phyloP scores from a whole-genome alignment of 2,113 vertebrate genomes.

The Geococcyx californianus region DNA sequence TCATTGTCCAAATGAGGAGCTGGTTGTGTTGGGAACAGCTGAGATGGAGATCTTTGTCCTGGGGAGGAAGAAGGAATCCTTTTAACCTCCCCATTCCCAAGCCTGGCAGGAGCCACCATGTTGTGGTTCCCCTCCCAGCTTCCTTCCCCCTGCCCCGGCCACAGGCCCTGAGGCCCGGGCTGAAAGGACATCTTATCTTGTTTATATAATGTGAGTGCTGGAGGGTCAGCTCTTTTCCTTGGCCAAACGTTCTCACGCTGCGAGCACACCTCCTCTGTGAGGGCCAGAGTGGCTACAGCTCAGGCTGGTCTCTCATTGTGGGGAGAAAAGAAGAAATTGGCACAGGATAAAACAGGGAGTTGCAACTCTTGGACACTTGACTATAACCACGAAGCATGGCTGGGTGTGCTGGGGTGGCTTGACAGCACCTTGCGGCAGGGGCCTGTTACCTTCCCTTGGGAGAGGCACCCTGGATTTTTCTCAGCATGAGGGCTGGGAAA shows the following conservation, averaged over 20 bases:
- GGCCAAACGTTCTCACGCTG: not conserved
- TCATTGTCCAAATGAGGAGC: rapidly evolving
- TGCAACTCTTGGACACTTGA: not conserved
- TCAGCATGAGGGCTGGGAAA: not conserved
- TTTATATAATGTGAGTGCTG: not conserved
- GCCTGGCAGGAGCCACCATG: not conserved
- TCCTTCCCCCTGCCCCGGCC: slow-evolving; percentile 19
- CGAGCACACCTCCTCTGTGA: not conserved
- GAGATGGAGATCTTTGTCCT: not conserved
- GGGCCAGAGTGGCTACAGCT: not conserved
- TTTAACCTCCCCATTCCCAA: not conserved
- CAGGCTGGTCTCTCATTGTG: not conserved
- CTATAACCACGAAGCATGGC: rapidly evolving
- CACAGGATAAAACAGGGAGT: not conserved
- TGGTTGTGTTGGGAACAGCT: not conserved
- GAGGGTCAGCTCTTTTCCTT: not conserved
- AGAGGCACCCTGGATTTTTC: not conserved
- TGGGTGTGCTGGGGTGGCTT: not conserved
- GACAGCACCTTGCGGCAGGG: not conserved
- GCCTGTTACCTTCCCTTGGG: not conserved
- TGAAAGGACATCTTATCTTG: slow-evolving; percentile 21
- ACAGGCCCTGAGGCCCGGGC: not conserved
- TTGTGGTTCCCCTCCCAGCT: not conserved
- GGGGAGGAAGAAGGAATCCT: slow-evolving; percentile 3
- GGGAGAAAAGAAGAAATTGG: not conserved